These are phyloP conservation scores for Macroramphosus scolopax DNA, from an alignment of 2,797 vertebrate species.

Conservation along the genomic window DNA sequence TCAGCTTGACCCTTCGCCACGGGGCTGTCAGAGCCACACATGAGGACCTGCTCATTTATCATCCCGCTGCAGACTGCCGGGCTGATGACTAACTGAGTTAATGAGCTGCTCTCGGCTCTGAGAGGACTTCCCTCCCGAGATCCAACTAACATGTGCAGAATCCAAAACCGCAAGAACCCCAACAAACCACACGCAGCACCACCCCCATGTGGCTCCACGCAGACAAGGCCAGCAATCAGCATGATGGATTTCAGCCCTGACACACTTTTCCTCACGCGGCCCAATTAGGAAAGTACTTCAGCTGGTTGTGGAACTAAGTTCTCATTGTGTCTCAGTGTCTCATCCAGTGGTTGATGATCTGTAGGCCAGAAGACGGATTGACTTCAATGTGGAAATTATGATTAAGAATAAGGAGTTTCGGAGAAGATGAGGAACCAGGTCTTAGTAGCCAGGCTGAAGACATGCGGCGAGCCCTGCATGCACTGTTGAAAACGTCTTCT, in stretches of 20 bases:
- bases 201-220: constrained; percentile 43
- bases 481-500: no score
- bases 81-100: constrained; percentile 62
- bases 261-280: constrained; percentile 55
- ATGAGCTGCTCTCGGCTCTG: constrained; percentile 57
- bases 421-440: constrained; percentile 43
- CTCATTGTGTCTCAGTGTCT: constrained; percentile 33
- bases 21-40: constrained; percentile 44
- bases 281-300: constrained; percentile 65
- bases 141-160: constrained; percentile 60
- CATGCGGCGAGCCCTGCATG: no score
- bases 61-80: constrained; percentile 59
- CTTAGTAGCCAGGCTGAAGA: no score
- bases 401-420: constrained; percentile 32
- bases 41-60: constrained; percentile 69
- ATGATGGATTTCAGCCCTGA: constrained; percentile 69
- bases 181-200: constrained; percentile 46
- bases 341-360: constrained; percentile 11
- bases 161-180: constrained; percentile 63
- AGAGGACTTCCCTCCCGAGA: constrained; percentile 55
- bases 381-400: constrained; percentile 48
- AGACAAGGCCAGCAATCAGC: constrained; percentile 48
- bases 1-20: constrained; percentile 52
- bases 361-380: constrained; percentile 38
- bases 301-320: constrained; percentile 32